Evolutionary conservation across 2,113 vertebrate genomes (phyloP).

Genomic region (Pristiophorus japonicus): DNA sequence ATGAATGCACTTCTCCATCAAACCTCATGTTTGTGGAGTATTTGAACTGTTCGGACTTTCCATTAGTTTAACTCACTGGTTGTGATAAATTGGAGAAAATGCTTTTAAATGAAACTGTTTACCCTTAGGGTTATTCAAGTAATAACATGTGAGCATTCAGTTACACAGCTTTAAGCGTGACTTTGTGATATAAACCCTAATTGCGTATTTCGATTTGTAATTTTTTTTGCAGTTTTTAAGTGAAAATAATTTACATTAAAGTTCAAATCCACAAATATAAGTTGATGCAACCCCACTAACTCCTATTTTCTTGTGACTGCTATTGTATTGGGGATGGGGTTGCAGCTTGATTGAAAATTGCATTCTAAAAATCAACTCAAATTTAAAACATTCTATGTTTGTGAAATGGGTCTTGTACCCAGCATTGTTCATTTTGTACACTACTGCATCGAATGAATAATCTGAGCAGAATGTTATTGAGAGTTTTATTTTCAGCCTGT

Average conservation of each 20-base stretch:
- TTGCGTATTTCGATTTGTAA: conserved; percentile 18
- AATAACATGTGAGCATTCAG: conserved; percentile 22
- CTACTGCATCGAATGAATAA: conserved; percentile 1
- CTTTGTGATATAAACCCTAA: conserved; percentile 23
- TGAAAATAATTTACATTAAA: conserved; percentile 30
- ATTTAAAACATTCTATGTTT: conserved; percentile 24
- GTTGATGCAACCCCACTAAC: neutral
- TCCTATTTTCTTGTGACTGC: neutral
- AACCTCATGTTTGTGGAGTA: conserved; percentile 30
- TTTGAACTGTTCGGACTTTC: conserved; percentile 37
- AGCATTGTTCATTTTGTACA: conserved; percentile 5
- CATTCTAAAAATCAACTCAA: conserved; percentile 8
- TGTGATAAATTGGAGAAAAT: conserved; percentile 34
- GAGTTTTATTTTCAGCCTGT: neutral
- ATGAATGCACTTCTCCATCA: conserved; percentile 54
- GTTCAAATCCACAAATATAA: conserved; percentile 30
- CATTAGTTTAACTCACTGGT: conserved; percentile 36
- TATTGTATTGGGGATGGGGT: neutral
- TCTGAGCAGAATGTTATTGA: neutral
- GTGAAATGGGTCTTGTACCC: conserved; percentile 14
- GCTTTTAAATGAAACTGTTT: conserved; percentile 35
- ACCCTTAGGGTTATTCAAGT: conserved; percentile 24
- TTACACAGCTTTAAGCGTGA: conserved; percentile 27
- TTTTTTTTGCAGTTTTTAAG: conserved; percentile 24
- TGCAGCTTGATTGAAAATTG: neutral